phyloP scores from a whole-genome alignment of 2,888 invertebrate species.

The Sthenelais limicola region DNA sequence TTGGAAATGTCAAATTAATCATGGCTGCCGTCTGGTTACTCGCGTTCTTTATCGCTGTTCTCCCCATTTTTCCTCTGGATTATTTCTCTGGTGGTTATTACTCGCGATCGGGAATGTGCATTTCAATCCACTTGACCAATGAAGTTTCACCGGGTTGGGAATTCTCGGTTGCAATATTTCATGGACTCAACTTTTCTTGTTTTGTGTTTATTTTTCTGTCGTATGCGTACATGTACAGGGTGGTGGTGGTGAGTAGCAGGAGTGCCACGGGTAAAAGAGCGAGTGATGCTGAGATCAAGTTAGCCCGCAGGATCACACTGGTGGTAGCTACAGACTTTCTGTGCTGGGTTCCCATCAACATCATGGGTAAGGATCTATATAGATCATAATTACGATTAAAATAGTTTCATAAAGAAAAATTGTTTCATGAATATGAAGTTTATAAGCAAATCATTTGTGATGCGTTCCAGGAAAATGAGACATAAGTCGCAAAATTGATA shows the following conservation, averaged over 20 bases:
- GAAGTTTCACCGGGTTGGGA: constrained; percentile 33
- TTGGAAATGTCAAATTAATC: constrained; percentile 1
- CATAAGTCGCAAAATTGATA: no score
- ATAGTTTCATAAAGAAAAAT: no score
- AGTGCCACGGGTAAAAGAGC: constrained; percentile 10
- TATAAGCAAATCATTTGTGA: no score
- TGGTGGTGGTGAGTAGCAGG: background rate
- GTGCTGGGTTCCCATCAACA: constrained; percentile 42
- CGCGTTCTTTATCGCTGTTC: constrained; percentile 13
- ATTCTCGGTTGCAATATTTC: constrained; percentile 35
- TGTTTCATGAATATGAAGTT: no score
- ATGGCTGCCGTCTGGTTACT: constrained; percentile 15
- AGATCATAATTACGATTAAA: no score
- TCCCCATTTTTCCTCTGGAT: constrained; percentile 24
- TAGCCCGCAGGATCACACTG: constrained; percentile 27
- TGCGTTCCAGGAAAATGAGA: no score
- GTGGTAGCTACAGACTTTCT: constrained; percentile 37
- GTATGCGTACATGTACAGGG: constrained; percentile 35
- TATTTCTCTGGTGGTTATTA: constrained; percentile 34
- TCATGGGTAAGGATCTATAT: constrained; percentile 41
- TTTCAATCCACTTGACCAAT: constrained; percentile 40
- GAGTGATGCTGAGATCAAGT: constrained; percentile 16
- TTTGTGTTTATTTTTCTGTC: constrained; percentile 39
- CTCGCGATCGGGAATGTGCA: constrained; percentile 37
- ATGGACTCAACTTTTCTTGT: constrained; percentile 28